A percentile compares a stretch with the other conserved stretches of the same genome.
These are phyloP conservation scores for Magallana ariakensis DNA, from an alignment of 1,140 invertebrate species.

Conservation along the genomic window DNA sequence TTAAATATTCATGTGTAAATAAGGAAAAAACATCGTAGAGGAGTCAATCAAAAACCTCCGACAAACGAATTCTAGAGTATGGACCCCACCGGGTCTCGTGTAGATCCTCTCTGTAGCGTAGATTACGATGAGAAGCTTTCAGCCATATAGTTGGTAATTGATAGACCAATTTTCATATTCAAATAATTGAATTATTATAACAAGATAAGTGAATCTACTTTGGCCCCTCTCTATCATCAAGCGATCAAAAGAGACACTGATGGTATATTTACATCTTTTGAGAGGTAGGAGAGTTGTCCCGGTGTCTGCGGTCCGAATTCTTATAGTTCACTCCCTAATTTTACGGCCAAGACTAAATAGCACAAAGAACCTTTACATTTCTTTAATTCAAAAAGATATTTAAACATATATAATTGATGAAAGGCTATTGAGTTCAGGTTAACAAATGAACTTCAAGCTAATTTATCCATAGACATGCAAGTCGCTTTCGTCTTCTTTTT, in stretches of 20 bases:
- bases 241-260: constrained; percentile 35
- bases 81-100: neutral
- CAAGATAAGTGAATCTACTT: constrained; percentile 45
- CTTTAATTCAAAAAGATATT: constrained; percentile 33
- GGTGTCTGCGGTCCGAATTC: constrained; percentile 22
- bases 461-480: constrained; percentile 28
- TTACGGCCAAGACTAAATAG: constrained; percentile 7
- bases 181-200: constrained; percentile 55
- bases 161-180: constrained; percentile 51
- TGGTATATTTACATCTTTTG: constrained; percentile 32
- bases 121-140: neutral
- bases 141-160: constrained; percentile 32
- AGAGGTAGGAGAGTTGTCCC: constrained; percentile 1
- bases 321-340: neutral
- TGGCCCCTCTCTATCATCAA: constrained; percentile 20
- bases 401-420: constrained; percentile 28
- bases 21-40: neutral
- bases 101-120: neutral
- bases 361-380: constrained; percentile 27
- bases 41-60: neutral
- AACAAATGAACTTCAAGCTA: constrained; percentile 34
- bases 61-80: neutral
- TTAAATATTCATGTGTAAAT: constrained; percentile 33
- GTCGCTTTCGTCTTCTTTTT: constrained; percentile 15
- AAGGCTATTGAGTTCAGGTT: constrained; percentile 31